These are phyloP conservation scores for Aspidapion aeneum DNA, from an alignment of 2,888 invertebrate species.

Conservation along the genomic window DNA sequence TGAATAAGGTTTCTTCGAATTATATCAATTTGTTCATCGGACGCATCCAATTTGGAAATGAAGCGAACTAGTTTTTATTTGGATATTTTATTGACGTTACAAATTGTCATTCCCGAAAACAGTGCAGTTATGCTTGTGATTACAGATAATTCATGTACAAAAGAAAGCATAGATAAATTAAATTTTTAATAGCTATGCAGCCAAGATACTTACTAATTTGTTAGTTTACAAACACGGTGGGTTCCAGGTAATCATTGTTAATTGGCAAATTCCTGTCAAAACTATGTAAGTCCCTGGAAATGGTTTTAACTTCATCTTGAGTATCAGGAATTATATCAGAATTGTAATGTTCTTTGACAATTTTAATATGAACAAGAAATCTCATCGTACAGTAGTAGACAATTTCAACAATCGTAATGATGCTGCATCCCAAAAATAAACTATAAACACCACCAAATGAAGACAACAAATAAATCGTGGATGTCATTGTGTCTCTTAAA, in stretches of 20 bases:
- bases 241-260: background rate
- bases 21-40: background rate
- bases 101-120: conserved; percentile 46
- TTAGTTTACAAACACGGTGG: background rate
- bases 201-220: background rate
- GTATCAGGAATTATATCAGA: background rate
- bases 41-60: conserved; percentile 27
- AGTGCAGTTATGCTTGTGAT: conserved; percentile 36
- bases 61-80: conserved; percentile 32
- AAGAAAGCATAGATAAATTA: too few species aligned
- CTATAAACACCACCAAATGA: conserved; percentile 49
- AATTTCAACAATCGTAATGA: conserved; percentile 45
- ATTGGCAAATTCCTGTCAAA: background rate
- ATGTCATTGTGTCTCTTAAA: conserved; percentile 38
- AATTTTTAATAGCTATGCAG: too few species aligned
- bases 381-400: conserved; percentile 38
- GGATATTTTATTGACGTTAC: conserved; percentile 38
- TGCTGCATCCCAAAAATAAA: conserved; percentile 47
- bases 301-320: background rate
- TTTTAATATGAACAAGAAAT: background rate
- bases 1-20: background rate
- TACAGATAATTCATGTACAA: too few species aligned
- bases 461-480: conserved; percentile 40
- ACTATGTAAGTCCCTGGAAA: background rate
- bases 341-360: background rate